Conservation (phyloP, 2,888 invertebrate species). For the Thymelicus lineola region DNA sequence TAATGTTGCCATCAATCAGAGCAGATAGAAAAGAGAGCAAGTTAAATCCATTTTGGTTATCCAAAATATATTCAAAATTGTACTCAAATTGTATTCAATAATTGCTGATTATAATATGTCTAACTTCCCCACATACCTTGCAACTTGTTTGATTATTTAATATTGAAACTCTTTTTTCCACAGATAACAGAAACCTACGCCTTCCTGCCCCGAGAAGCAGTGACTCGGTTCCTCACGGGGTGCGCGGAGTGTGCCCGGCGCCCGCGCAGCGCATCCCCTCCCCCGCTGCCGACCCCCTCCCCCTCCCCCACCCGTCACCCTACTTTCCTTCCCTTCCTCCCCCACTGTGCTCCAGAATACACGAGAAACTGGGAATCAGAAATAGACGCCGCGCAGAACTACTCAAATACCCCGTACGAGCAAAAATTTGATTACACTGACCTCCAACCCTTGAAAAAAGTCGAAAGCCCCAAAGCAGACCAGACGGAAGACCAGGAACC, state of each 20-base stretch:
- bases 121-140: too few species aligned
- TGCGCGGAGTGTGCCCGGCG: conserved; percentile 96
- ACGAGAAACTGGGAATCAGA: conserved; percentile 82
- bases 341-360: conserved; percentile 76
- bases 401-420: conserved; percentile 67
- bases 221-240: conserved; percentile 97
- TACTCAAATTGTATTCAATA: too few species aligned
- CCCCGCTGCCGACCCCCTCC: conserved; percentile 80
- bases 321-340: conserved; percentile 73
- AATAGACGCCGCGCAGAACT: conserved; percentile 80
- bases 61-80: too few species aligned
- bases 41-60: too few species aligned
- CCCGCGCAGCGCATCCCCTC: conserved; percentile 87
- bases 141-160: too few species aligned
- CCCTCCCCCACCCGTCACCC: conserved; percentile 79
- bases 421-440: conserved; percentile 77
- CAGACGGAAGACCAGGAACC: conserved; percentile 68
- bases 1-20: too few species aligned
- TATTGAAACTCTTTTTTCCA: conserved; percentile 61
- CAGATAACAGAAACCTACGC: conserved; percentile 99
- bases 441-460: conserved; percentile 73
- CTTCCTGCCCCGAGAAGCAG: conserved; percentile 97
- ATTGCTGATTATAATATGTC: too few species aligned
- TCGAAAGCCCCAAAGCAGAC: conserved; percentile 72
- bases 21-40: too few species aligned